phyloP scores from a whole-genome alignment of 2,888 invertebrate genomes.

The Phalera bucephala region DNA sequence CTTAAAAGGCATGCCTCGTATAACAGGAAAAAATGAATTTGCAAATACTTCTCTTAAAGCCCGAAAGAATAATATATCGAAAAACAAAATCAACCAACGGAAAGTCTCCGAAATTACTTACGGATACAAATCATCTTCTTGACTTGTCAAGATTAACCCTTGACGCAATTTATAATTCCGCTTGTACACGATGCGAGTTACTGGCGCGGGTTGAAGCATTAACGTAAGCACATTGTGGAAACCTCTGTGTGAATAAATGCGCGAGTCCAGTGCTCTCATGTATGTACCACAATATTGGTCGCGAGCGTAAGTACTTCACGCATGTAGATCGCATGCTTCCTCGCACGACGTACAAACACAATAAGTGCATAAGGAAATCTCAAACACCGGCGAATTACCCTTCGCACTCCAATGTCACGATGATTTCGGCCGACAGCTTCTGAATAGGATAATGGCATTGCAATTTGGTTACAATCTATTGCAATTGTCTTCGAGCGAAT shows the following conservation, averaged over 20 bases:
- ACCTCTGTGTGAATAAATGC: no score
- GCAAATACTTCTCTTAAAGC: no score
- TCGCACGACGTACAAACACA: no score
- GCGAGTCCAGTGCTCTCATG: no score
- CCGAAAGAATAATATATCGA: conserved; percentile 16
- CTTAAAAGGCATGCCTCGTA: no score
- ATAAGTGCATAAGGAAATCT: conserved; percentile 25
- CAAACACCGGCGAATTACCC: conserved; percentile 23
- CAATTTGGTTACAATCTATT: conserved; percentile 43
- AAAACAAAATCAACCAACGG: background rate
- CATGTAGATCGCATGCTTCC: no score
- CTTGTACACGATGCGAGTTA: no score
- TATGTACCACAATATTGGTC: no score
- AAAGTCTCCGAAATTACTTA: background rate
- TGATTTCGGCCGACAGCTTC: conserved; percentile 11
- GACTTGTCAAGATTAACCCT: conserved; percentile 20
- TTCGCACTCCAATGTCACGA: conserved; percentile 28
- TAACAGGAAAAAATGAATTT: no score
- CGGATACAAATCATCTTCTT: conserved; percentile 30
- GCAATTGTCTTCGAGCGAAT: conserved; percentile 23
- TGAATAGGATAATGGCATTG: conserved; percentile 62
- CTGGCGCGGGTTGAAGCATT: no score
- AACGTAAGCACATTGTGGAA: no score
- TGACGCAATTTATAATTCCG: conserved; percentile 20
- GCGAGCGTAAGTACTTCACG: no score